These are phyloP conservation scores for Micromesistius poutassou DNA, from an alignment of 2,797 vertebrate species.

Conservation along the genomic window DNA sequence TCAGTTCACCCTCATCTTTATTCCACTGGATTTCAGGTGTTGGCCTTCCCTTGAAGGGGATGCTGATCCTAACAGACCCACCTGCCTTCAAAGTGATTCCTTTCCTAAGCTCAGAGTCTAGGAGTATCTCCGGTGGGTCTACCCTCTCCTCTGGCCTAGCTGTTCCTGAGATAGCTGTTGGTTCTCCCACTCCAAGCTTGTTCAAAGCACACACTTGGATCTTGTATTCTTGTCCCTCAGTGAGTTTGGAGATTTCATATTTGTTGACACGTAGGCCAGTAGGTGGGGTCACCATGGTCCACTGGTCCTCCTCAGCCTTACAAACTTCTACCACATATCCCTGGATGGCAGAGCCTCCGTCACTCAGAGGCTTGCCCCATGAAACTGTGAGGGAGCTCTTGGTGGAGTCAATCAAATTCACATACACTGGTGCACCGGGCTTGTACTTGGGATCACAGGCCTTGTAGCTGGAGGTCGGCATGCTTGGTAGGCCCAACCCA, in stretches of 20 bases:
- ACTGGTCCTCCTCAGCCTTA: constrained; percentile 94
- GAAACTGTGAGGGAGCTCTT: constrained; percentile 83
- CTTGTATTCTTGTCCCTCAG: constrained; percentile 92
- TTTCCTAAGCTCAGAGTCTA: constrained; percentile 95
- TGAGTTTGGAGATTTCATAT: constrained; percentile 92
- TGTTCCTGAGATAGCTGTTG: constrained; percentile 83
- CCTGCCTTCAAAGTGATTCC: constrained; percentile 91
- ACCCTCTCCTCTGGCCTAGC: constrained; percentile 92
- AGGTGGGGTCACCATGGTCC: constrained; percentile 90
- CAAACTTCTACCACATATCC: constrained; percentile 94
- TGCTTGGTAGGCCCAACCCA: constrained; percentile 87
- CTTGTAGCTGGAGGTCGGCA: constrained; percentile 87
- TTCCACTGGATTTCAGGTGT: constrained; percentile 90
- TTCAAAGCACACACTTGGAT: constrained; percentile 93
- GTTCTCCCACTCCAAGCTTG: constrained; percentile 92
- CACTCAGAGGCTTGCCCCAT: constrained; percentile 94
- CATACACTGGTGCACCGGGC: constrained; percentile 89
- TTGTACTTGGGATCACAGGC: constrained; percentile 94
- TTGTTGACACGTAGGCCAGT: constrained; percentile 88
- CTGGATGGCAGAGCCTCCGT: constrained; percentile 89
- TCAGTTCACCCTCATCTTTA: constrained; percentile 88
- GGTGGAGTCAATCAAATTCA: constrained; percentile 85
- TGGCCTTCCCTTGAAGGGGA: constrained; percentile 95
- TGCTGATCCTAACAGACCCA: constrained; percentile 87
- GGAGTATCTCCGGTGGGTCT: constrained; percentile 88